A percentile compares a stretch with the other conserved stretches of the same genome.
Conservation (phyloP, 2,797 vertebrate genomes). For the Dicrostonyx torquatus region DNA sequence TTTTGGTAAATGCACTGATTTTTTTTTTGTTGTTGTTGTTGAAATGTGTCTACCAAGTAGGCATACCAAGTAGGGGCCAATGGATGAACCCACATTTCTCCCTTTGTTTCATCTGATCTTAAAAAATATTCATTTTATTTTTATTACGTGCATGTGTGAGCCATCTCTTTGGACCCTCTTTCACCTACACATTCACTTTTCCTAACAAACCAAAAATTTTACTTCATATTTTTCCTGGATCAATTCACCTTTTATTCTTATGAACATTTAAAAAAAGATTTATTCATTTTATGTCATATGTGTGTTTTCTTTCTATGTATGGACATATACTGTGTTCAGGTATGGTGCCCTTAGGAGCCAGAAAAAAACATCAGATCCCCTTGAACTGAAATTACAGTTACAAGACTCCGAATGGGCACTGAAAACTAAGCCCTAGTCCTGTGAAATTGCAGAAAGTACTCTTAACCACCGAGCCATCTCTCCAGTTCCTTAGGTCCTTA, state of each 20-base stretch:
- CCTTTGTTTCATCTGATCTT: neutral
- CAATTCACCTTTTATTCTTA: neutral
- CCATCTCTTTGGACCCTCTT: neutral
- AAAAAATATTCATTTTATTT: neutral
- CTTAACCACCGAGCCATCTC: neutral
- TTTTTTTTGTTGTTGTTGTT: neutral
- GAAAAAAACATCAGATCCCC: neutral
- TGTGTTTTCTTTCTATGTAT: neutral
- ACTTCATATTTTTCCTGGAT: neutral
- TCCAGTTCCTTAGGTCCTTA: neutral
- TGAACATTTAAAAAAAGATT: neutral
- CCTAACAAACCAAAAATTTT: neutral
- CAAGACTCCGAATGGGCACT: neutral
- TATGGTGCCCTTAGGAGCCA: neutral
- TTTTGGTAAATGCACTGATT: neutral
- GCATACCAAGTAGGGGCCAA: neutral
- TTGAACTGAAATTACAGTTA: neutral
- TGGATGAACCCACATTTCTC: neutral
- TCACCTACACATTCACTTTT: neutral
- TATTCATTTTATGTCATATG: neutral
- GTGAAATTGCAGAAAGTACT: neutral
- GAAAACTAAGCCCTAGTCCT: neutral
- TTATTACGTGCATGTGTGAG: neutral
- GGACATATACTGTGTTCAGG: neutral
- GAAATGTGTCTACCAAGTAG: slow-evolving; percentile 20